Evolutionary conservation across 2,888 invertebrate species (phyloP).

Genomic region (Pachliopta kotzebuea): DNA sequence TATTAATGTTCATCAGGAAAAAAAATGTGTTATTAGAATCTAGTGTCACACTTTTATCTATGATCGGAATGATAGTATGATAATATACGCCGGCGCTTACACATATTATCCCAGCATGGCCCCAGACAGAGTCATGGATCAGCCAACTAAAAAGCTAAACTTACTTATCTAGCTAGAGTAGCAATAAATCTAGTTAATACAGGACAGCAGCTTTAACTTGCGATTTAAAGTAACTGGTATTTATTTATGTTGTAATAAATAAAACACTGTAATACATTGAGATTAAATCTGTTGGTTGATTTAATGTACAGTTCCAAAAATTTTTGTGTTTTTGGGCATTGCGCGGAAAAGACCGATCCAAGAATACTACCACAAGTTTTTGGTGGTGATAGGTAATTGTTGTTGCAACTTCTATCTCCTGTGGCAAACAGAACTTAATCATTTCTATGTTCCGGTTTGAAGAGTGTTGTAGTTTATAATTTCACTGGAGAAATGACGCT

Average conservation of each 20-base stretch:
- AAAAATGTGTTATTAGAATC: not conserved
- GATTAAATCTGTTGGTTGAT: too few relatives aligned
- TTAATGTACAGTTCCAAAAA: too few relatives aligned
- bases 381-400: too few relatives aligned
- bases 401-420: too few relatives aligned
- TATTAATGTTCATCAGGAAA: not conserved
- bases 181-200: not conserved
- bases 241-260: not conserved
- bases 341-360: too few relatives aligned
- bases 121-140: slow-evolving; percentile 20
- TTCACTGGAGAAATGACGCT: too few relatives aligned
- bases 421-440: too few relatives aligned
- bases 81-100: slow-evolving; percentile 5
- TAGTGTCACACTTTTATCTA: not conserved
- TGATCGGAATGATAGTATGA: not conserved
- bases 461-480: too few relatives aligned
- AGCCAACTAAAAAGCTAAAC: slow-evolving; percentile 14
- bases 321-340: too few relatives aligned
- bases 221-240: not conserved
- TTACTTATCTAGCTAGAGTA: slow-evolving; percentile 17
- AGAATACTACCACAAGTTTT: too few relatives aligned
- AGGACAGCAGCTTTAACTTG: not conserved
- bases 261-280: too few relatives aligned
- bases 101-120: slow-evolving; percentile 23
- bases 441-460: too few relatives aligned